A percentile compares a stretch with the other conserved stretches of the same genome.
phyloP scores from a whole-genome alignment of 2,888 invertebrate species.

The Ennomos quercinarius region DNA sequence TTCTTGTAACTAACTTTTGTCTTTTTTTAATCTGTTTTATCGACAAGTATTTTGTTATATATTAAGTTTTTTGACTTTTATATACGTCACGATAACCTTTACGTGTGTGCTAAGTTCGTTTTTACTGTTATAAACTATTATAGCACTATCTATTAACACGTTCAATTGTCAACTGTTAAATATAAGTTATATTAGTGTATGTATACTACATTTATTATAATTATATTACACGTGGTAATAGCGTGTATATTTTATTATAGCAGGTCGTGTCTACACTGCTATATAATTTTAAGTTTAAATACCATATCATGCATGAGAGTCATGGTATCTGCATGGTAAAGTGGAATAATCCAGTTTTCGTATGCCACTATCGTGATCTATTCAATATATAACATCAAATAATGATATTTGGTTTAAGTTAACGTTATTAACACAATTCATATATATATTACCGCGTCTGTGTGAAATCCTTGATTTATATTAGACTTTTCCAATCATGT shows the following conservation, averaged over 20 bases:
- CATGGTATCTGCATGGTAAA: conserved; percentile 14
- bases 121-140: neutral
- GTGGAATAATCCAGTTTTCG: conserved; percentile 17
- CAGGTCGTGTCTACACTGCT: conserved; percentile 15
- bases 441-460: conserved; percentile 5
- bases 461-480: conserved; percentile 16
- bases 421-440: conserved; percentile 9
- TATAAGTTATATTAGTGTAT: neutral
- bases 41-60: too few relatives aligned
- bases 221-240: conserved; percentile 8
- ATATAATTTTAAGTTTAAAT: conserved; percentile 5
- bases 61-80: neutral
- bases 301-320: conserved; percentile 5
- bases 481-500: too few relatives aligned
- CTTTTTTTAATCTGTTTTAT: too few relatives aligned
- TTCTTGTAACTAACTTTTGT: too few relatives aligned
- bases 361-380: conserved; percentile 8
- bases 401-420: conserved; percentile 3
- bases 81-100: neutral
- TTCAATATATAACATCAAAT: conserved; percentile 5
- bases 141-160: neutral
- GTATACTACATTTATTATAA: neutral
- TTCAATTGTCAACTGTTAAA: conserved; percentile 6
- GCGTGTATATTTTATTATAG: conserved; percentile 2
- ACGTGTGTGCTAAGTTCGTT: too few relatives aligned